Conservation (phyloP, 2,113 vertebrate genomes). For the Epinephelus fuscoguttatus region DNA sequence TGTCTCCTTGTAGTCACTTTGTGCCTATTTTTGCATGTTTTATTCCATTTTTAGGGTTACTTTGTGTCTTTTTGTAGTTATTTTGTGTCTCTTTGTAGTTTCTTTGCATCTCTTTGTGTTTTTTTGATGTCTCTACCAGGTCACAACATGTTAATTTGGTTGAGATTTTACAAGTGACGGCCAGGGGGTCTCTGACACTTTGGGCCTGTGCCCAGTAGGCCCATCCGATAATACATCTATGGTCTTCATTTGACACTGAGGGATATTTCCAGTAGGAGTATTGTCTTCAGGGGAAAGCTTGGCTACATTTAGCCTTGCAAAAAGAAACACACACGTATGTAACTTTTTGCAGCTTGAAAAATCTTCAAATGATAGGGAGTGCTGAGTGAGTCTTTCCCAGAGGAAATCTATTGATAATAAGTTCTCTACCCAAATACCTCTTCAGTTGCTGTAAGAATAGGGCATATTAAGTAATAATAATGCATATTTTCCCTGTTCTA, state of each 20-base stretch:
- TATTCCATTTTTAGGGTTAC: too few relatives aligned
- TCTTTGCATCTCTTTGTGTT: too few relatives aligned
- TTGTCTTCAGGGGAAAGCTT: background rate
- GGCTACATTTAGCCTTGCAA: background rate
- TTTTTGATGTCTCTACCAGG: too few relatives aligned
- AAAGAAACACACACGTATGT: background rate
- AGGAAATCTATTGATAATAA: constrained; percentile 57
- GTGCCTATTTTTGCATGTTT: too few relatives aligned
- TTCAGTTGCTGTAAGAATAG: constrained; percentile 26
- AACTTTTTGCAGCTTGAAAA: background rate
- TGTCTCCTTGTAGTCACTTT: too few relatives aligned
- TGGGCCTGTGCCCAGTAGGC: too few relatives aligned
- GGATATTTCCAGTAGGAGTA: background rate
- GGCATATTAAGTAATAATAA: constrained; percentile 51
- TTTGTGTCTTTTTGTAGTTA: too few relatives aligned
- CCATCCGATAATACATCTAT: too few relatives aligned
- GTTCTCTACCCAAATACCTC: constrained; percentile 17
- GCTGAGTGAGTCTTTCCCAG: constrained; percentile 31
- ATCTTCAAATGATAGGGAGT: background rate
- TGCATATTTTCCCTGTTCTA: constrained; percentile 45
- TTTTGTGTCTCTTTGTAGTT: too few relatives aligned
- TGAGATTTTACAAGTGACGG: too few relatives aligned
- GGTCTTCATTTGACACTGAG: background rate
- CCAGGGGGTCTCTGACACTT: too few relatives aligned
- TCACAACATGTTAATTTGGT: too few relatives aligned